Conservation (phyloP, 2,113 vertebrate species). For the Myotis yumanensis region DNA sequence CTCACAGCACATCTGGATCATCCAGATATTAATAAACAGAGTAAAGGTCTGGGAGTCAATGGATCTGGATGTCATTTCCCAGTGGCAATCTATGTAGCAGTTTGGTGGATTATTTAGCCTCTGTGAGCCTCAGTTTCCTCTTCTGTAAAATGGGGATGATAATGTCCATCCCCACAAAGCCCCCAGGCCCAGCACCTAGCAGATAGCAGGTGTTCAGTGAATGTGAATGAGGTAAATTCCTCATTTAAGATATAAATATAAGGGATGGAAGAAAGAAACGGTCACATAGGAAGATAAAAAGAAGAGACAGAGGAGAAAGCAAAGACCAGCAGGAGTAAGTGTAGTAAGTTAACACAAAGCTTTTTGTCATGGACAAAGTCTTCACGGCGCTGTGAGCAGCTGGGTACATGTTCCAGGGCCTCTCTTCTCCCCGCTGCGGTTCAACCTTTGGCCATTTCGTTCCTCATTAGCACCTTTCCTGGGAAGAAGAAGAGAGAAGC, state of each 20-base stretch:
- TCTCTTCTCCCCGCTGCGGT: not conserved
- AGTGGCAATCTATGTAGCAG: not conserved
- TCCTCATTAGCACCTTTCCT: constrained; percentile 54
- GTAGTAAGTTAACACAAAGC: not conserved
- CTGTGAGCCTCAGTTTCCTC: not conserved
- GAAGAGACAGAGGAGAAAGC: not conserved
- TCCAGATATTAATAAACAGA: not conserved
- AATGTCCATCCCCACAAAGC: not conserved
- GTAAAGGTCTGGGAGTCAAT: not conserved
- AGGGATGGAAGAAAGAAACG: not conserved
- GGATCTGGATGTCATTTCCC: not conserved
- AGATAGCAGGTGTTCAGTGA: not conserved
- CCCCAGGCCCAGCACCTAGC: not conserved
- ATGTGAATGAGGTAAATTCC: too few relatives aligned
- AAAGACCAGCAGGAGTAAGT: not conserved
- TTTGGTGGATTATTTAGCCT: not conserved
- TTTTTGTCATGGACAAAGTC: not conserved
- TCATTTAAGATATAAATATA: not conserved
- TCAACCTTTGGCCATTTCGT: not conserved
- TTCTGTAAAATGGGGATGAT: not conserved
- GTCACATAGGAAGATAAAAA: not conserved
- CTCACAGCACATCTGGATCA: not conserved
- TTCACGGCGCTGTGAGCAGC: fast-evolving
- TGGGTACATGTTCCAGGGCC: not conserved
- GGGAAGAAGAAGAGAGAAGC: not conserved